phyloP scores from a whole-genome alignment of 2,113 vertebrate species.

The Caranx ignobilis region DNA sequence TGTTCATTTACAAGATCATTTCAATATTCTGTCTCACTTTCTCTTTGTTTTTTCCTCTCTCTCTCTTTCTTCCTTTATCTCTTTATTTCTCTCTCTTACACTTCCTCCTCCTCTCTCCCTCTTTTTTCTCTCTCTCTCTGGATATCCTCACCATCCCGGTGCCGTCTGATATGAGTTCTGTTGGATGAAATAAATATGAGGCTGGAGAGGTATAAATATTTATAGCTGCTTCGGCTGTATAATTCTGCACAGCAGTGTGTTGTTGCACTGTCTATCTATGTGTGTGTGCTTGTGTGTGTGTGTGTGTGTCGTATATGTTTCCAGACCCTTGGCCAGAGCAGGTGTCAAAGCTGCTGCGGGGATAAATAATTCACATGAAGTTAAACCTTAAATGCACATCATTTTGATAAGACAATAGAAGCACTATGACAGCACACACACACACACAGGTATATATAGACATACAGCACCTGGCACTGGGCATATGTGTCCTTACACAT shows the following conservation, averaged over 20 bases:
- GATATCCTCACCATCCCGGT: slow-evolving; percentile 62
- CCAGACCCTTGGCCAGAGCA: slow-evolving; percentile 56
- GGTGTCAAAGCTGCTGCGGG: slow-evolving; percentile 52
- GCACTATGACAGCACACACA: background rate
- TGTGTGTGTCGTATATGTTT: slow-evolving; percentile 33
- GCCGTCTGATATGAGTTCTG: slow-evolving; percentile 72
- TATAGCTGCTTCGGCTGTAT: slow-evolving; percentile 72
- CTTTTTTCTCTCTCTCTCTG: slow-evolving; percentile 23
- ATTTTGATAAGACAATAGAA: slow-evolving; percentile 72
- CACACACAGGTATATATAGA: slow-evolving; percentile 2
- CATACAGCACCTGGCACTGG: slow-evolving; percentile 17
- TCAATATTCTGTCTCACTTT: background rate
- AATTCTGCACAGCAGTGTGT: slow-evolving; percentile 59
- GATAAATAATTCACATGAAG: slow-evolving; percentile 81
- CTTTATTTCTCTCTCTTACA: slow-evolving; percentile 21
- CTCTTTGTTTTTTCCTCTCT: background rate
- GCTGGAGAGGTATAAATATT: slow-evolving; percentile 78
- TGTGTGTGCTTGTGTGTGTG: slow-evolving; percentile 18
- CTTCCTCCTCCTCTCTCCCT: slow-evolving; percentile 6
- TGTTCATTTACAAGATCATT: too few species aligned
- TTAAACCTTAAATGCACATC: slow-evolving; percentile 75
- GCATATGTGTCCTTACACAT: slow-evolving; percentile 24
- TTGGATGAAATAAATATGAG: slow-evolving; percentile 82
- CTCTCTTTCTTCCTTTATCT: slow-evolving; percentile 5
- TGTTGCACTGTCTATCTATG: slow-evolving; percentile 14